These are phyloP conservation scores for Tribolium castaneum DNA, from an alignment of 1,140 invertebrate genomes.

Conservation along the genomic window DNA sequence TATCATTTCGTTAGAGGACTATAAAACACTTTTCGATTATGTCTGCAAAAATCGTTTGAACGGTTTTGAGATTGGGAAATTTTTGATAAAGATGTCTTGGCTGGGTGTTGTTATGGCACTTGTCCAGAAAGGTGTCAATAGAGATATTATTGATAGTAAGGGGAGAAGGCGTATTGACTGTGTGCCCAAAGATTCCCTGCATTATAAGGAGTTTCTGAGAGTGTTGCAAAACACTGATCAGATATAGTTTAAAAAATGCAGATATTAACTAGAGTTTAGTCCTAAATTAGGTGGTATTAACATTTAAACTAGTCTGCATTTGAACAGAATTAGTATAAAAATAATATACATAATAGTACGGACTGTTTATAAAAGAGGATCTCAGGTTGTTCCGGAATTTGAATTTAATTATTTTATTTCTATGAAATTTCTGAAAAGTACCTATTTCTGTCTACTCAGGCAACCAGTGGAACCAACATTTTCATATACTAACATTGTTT, in stretches of 20 bases:
- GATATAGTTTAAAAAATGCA: not conserved
- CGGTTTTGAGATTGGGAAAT: not conserved
- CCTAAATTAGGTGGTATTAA: constrained; percentile 41
- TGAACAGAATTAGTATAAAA: too few species aligned
- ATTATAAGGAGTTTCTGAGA: not conserved
- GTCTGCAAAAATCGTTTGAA: not conserved
- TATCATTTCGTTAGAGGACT: not conserved
- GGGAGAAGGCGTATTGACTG: not conserved
- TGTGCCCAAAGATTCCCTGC: not conserved
- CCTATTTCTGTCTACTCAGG: too few species aligned
- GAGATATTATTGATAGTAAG: not conserved
- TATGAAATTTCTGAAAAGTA: too few species aligned
- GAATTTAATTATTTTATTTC: too few species aligned
- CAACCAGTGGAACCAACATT: too few species aligned
- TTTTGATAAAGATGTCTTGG: not conserved
- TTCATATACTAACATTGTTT: too few species aligned
- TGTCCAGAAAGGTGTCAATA: not conserved
- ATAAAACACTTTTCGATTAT: not conserved
- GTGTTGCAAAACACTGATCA: not conserved
- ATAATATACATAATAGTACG: too few species aligned
- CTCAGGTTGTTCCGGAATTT: too few species aligned
- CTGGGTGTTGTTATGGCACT: not conserved
- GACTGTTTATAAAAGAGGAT: too few species aligned
- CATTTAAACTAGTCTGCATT: not conserved
- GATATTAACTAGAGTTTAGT: too few species aligned